Percentiles rank a stretch among this genome's conserved stretches.
Evolutionary conservation across 1,140 invertebrate genomes (phyloP).

Genomic region (Tribolium madens): DNA sequence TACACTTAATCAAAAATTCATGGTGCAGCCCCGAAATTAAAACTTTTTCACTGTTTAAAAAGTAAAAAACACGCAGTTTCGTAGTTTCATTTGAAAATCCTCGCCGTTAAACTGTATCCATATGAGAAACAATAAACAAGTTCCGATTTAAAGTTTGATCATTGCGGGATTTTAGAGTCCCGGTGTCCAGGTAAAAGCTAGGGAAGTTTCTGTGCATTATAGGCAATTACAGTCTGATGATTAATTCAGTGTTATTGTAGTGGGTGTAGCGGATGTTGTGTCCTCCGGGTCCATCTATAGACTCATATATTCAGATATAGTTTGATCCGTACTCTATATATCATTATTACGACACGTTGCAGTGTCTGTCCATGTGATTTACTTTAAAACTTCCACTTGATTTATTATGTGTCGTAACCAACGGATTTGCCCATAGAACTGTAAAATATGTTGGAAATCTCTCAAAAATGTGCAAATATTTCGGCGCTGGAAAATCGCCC

Average conservation of each 20-base stretch:
- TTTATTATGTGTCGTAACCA: slow-evolving; percentile 38
- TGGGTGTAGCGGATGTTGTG: neutral
- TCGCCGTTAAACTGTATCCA: neutral
- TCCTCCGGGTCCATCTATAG: slow-evolving; percentile 5
- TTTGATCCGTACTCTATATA: slow-evolving; percentile 37
- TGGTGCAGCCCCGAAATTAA: slow-evolving; percentile 5
- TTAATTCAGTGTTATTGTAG: slow-evolving; percentile 25
- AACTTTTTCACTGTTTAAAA: neutral
- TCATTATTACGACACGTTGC: slow-evolving; percentile 47
- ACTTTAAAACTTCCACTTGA: slow-evolving; percentile 48
- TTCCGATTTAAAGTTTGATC: slow-evolving; percentile 15
- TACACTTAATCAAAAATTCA: slow-evolving; percentile 26
- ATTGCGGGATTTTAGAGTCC: neutral
- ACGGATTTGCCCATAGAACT: slow-evolving; percentile 41
- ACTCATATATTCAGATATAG: slow-evolving; percentile 29
- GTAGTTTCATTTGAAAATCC: neutral
- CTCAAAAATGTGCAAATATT: slow-evolving; percentile 2
- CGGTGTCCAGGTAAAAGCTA: slow-evolving; percentile 7
- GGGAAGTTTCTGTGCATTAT: neutral
- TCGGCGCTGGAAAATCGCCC: neutral
- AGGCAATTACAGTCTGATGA: slow-evolving; percentile 15
- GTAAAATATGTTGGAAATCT: slow-evolving; percentile 40
- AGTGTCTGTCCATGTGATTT: slow-evolving; percentile 48
- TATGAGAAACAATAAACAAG: neutral
- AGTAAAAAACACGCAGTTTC: neutral